Base-by-base conservation (phyloP, 1,140 invertebrate species). In the Trichomalopsis sarcophagae region DNA sequence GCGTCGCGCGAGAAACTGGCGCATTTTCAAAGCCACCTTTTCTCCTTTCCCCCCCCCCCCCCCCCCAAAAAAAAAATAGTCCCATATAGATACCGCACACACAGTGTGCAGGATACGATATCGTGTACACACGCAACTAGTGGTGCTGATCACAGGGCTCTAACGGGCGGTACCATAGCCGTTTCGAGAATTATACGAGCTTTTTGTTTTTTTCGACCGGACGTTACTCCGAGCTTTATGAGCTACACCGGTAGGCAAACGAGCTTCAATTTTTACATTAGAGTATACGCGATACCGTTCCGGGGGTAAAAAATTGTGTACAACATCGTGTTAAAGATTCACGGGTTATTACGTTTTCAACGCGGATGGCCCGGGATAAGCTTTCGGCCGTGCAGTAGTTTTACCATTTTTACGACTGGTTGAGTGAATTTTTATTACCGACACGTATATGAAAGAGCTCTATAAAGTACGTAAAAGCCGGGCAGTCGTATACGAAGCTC, bases 81-180 rank as follows among this genome's bases (percentile, higher is more conserved):
- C 17, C 3, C 55, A n/a, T 62, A 13, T 11, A 5, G 23, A 30
- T 71, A 30, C 7, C 36, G 73, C 27, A 3, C 7, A 55, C 10
- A 62, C 17, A 85, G 85, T 83, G 84, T 75, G 81, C 87, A 81
- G 85, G 17, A 62, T 13, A 68, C 11, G 86, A 77, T 36, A 36
- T 36, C 33, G 5, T 36, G 87, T 90, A 62, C n/a, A n/a, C 17
- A 62, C 3, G 89, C 89, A 90, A 90, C 89, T 90, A 90, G 89
- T 90, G 89, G 90, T 82, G 85, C 86, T 88, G 77, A 88, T 88
- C 84, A 81, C 86, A 85, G 77, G 13, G 14, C 33, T 80, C 4
- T 36, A 44, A 47, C 13, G 44, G 44, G 9, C 44, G 9, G 50
- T 62, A 62, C n/a, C 55, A n/a, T 62, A 7, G 9, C 27, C 7